Evolutionary conservation across 2,113 vertebrate species (phyloP), one percentile per base, ranked within the genome.

Genomic region (Nestor notabilis): DNA sequence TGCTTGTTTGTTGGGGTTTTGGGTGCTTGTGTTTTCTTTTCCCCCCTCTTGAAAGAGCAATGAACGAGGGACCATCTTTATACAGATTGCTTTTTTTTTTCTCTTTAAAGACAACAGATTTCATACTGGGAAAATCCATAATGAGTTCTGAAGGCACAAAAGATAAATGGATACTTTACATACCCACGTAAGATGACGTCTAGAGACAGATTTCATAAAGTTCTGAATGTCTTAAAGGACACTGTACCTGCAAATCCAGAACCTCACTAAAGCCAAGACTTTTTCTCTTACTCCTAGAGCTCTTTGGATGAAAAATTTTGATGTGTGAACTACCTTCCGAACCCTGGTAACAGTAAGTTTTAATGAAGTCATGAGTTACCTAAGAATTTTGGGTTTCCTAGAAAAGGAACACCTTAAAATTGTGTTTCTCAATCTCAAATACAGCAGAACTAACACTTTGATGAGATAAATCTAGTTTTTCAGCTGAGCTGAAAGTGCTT

Each of bases 391-490:
- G 1, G 43, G 28, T 35, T 91, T 55, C 89, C 55, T 39, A 72
- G 47, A 58, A 91, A 86, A 93, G 17, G 17, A 20, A 89, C 16
- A 43, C 39, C 87, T 84, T 3, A 75, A 81, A 81, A 68, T 13
- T 43, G 15, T n/a, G 8, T 87, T 95, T 93, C 74, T 64, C 64
- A 79, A 81, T 71, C 74, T 81, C 68, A 81, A 6, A 37, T 89
- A 63, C 60, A 81, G 20, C 43, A 92, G 72, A 86, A 87, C 53
- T 60, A 47, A 87, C 81, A 89, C 33, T 44, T 66, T 58, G 41
- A 74, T 46, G 63, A 89, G 64, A 88, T 43, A 91, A 58, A 94
- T 78, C 55, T 47, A 74, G 46, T 61, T 94, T 60, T 79, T 76
- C 52, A 89, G 37, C 65, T 58, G 50, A 58, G 12, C 28, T 75